Conservation (phyloP, 2,113 vertebrate genomes). For the Pyxicephalus adspersus region DNA sequence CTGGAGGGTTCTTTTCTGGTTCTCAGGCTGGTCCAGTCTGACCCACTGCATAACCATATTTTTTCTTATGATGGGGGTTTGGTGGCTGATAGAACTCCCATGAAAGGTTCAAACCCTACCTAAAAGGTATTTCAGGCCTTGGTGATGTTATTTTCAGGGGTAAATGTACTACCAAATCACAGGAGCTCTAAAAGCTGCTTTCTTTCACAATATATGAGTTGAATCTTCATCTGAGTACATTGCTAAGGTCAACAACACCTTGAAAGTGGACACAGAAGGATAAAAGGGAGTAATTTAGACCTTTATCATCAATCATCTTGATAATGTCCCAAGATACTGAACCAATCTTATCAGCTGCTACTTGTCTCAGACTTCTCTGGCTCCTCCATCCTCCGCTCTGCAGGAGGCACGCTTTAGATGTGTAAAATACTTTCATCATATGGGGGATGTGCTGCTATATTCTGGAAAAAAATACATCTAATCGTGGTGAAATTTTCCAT, state of each 20-base stretch:
- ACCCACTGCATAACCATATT: too few species aligned
- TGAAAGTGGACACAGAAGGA: background rate
- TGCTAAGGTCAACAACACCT: background rate
- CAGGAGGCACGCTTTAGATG: background rate
- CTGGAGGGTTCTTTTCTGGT: too few species aligned
- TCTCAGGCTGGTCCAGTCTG: too few species aligned
- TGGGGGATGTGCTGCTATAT: background rate
- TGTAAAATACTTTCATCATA: constrained; percentile 13
- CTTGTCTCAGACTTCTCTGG: background rate
- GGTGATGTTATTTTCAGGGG: too few species aligned
- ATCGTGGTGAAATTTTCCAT: background rate
- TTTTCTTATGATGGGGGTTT: too few species aligned
- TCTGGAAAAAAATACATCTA: background rate
- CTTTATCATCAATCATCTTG: background rate
- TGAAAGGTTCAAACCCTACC: too few species aligned
- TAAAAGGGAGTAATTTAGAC: background rate
- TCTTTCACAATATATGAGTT: background rate
- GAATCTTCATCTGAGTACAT: background rate
- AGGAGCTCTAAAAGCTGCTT: too few species aligned
- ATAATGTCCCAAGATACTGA: background rate
- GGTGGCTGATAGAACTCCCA: too few species aligned
- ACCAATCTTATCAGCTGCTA: background rate
- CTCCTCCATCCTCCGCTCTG: background rate
- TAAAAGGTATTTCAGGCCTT: too few species aligned
- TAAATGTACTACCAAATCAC: too few species aligned